Evolutionary conservation across 2,113 vertebrate genomes (phyloP), one percentile per base, ranked within the genome.

Genomic region (Catharus bicknelli): DNA sequence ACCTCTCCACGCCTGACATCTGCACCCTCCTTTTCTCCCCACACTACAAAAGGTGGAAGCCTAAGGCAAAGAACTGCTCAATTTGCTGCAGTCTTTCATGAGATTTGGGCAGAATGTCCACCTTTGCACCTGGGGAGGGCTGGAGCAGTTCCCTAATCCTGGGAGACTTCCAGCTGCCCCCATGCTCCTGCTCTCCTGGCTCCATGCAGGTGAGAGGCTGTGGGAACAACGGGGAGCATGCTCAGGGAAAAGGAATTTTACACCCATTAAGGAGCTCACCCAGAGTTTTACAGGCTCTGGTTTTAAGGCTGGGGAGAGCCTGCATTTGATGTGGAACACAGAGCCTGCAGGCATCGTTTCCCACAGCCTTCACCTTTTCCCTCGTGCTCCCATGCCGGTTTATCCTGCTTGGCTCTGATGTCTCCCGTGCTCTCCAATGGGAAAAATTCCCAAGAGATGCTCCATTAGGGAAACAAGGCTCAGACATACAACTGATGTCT

Each of bases 231-330:
- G 0, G 57, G 64, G 64, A 95, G 47, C 57, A 29, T 4, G 55
- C 61, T 43, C 1, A 1, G 40, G 78, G 59, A 61, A 50, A 59
- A 61, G 90, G 93, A 77, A 66, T 94, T 88, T 94, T 66, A 80
- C 86, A 64, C 59, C 51, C 72, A 58, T 94, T 62, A 93, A 88
- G 85, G 72, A 73, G 92, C 67, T 94, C 90, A 48, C 79, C 72
- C 88, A 47, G 82, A 77, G 91, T 53, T 95, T 95, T 93, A 91
- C 2, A 8, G 50, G 58, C 42, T 95, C 88, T 93, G 93, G 62
- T 91, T 90, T 93, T 47, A 50, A 47, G 66, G 79, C 90, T 66
- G 9, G 3, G 67, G 48, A 85, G 68, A 86, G 79, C 47, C 40
- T 66, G 55, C 25, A 83, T 88, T 90, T 88, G 79, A 91, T 93